Percentiles rank a stretch among this genome's conserved stretches.
phyloP scores from a whole-genome alignment of 1,140 invertebrate genomes.

The Theocolax elegans region DNA sequence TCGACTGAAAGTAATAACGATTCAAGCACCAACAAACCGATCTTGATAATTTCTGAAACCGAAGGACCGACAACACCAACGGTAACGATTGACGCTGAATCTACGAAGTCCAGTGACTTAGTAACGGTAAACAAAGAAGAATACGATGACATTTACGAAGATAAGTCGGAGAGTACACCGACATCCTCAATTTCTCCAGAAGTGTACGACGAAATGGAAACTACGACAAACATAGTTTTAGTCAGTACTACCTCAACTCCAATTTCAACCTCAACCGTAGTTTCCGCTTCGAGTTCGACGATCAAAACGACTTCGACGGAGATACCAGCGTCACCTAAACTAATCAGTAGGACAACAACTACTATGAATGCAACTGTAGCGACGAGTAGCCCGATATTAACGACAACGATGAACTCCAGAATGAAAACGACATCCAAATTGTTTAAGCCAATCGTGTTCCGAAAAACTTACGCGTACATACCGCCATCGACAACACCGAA shows the following conservation, averaged over 20 bases:
- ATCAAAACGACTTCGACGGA: constrained; percentile 1
- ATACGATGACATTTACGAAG: constrained; percentile 27
- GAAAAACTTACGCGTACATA: constrained; percentile 60
- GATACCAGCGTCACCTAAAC: neutral
- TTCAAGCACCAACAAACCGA: neutral
- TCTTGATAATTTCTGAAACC: too few relatives aligned
- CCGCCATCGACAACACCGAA: constrained; percentile 60
- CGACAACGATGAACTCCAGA: constrained; percentile 39
- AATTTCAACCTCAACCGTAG: neutral
- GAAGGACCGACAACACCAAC: too few relatives aligned
- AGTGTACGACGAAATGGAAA: constrained; percentile 18
- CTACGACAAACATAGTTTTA: neutral
- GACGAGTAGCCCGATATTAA: constrained; percentile 26
- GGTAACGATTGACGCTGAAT: too few relatives aligned
- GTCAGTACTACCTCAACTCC: neutral
- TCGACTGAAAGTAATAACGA: neutral
- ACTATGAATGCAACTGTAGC: constrained; percentile 6
- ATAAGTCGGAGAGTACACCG: constrained; percentile 27
- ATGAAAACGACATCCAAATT: constrained; percentile 50
- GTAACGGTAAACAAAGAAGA: constrained; percentile 17
- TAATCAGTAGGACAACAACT: constrained; percentile 1
- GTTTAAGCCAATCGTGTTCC: constrained; percentile 55
- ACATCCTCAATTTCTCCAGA: neutral
- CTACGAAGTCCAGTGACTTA: neutral
- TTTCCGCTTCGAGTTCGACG: neutral